Evolutionary conservation across 2,888 invertebrate species (phyloP).

Genomic region (Caenorhabditis drosophilae): DNA sequence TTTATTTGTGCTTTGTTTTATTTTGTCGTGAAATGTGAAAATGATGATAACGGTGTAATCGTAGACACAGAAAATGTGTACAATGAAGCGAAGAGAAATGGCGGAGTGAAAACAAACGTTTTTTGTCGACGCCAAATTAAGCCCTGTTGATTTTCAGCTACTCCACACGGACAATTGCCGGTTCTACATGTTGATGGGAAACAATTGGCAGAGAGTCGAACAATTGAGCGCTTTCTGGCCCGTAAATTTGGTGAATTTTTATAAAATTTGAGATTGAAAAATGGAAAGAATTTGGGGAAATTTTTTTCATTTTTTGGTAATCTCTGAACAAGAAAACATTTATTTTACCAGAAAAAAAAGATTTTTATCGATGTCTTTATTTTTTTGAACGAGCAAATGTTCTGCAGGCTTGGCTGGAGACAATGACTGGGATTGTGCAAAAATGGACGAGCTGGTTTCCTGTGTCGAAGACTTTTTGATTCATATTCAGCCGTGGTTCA

Average conservation of each 20-base stretch:
- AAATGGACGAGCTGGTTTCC: constrained; percentile 50
- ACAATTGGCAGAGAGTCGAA: constrained; percentile 42
- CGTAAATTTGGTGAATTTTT: constrained; percentile 38
- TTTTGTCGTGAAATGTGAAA: too few relatives aligned
- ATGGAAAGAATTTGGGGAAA: background rate
- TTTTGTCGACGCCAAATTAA: too few relatives aligned
- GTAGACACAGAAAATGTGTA: too few relatives aligned
- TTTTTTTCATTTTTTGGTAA: background rate
- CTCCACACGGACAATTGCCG: constrained; percentile 50
- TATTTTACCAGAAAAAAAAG: background rate
- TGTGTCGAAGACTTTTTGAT: constrained; percentile 56
- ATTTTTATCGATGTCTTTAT: too few relatives aligned
- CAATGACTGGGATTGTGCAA: constrained; percentile 53
- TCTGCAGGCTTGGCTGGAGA: constrained; percentile 45
- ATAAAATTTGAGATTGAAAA: background rate
- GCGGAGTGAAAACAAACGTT: too few relatives aligned
- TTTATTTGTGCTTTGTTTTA: too few relatives aligned
- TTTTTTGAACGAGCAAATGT: background rate
- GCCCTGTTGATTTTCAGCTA: too few relatives aligned
- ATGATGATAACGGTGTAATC: too few relatives aligned
- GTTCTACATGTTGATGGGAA: constrained; percentile 50
- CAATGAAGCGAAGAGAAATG: too few relatives aligned
- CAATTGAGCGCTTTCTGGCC: constrained; percentile 49
- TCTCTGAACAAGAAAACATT: background rate
- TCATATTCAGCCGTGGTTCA: constrained; percentile 56